Conservation (phyloP, 2,113 vertebrate species). For the Amazona guildingii region DNA sequence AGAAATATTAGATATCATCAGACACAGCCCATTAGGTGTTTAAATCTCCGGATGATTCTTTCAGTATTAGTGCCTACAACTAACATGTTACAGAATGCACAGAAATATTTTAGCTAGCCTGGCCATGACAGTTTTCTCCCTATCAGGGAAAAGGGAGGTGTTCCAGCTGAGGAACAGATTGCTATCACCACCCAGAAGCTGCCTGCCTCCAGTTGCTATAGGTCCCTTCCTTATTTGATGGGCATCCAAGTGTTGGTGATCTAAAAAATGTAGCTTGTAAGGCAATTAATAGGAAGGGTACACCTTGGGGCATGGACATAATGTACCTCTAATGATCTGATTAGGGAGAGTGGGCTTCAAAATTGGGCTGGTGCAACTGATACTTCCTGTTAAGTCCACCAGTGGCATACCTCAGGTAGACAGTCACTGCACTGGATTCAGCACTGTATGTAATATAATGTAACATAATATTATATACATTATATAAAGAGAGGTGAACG, state of each 20-base stretch:
- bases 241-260: background rate
- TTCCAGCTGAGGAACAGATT: background rate
- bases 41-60: background rate
- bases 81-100: background rate
- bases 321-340: background rate
- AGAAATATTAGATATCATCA: background rate
- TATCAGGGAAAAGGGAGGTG: background rate
- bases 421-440: background rate
- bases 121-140: background rate
- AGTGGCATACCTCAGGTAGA: background rate
- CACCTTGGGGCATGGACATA: background rate
- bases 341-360: background rate
- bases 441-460: background rate
- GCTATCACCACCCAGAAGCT: background rate
- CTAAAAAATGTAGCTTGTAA: background rate
- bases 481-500: background rate
- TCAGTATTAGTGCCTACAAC: background rate
- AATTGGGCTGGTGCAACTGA: background rate
- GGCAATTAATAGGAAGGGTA: background rate
- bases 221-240: background rate
- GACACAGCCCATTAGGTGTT: background rate
- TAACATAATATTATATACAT: background rate
- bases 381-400: background rate
- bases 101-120: background rate
- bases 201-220: background rate